phyloP scores from a whole-genome alignment of 2,113 vertebrate species.

The Eclectus roratus region DNA sequence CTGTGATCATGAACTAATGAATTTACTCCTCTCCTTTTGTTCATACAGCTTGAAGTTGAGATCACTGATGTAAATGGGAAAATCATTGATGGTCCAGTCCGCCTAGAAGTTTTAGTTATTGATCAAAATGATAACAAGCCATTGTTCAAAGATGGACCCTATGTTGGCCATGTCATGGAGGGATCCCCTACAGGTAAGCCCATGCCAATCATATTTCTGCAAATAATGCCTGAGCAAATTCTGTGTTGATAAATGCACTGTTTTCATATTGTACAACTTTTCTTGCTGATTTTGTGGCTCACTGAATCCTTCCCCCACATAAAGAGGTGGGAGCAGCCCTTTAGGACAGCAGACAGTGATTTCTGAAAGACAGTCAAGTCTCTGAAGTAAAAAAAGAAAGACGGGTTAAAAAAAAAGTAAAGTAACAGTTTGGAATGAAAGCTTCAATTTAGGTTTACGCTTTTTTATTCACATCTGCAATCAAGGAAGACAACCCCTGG shows the following conservation, averaged over 20 bases:
- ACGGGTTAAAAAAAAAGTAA: no score
- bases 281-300: not conserved
- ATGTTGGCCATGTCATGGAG: constrained; percentile 91
- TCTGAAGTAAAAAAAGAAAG: not conserved
- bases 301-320: fast-evolving
- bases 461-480: not conserved
- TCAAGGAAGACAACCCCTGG: fast-evolving
- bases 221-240: no score
- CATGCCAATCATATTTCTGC: fast-evolving
- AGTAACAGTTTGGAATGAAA: not conserved
- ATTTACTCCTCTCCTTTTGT: not conserved
- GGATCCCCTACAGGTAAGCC: constrained; percentile 91
- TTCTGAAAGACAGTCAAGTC: not conserved
- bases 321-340: not conserved
- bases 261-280: fast-evolving
- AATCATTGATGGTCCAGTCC: constrained; percentile 83
- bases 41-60: constrained; percentile 87
- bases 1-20: not conserved
- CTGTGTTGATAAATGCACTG: fast-evolving
- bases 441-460: not conserved
- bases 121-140: constrained; percentile 98
- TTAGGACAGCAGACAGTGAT: not conserved
- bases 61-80: constrained; percentile 83
- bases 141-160: constrained; percentile 89
- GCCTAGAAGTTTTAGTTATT: constrained; percentile 85